Evolutionary conservation across 2,888 invertebrate genomes (phyloP), one percentile per base, ranked within the genome.

Genomic region (Polydrusus tereticollis): DNA sequence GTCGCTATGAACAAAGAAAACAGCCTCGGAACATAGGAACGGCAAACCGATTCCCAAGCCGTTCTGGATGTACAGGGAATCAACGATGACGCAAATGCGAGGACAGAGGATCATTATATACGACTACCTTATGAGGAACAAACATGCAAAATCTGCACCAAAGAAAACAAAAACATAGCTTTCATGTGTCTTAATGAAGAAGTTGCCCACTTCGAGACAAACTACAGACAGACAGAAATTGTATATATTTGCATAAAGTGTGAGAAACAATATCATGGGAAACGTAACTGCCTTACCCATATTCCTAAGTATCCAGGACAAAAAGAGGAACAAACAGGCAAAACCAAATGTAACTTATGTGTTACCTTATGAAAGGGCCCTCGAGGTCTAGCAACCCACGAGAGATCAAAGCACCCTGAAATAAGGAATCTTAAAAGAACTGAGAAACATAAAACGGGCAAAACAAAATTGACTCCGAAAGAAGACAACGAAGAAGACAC

Each of bases 361-460:
- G 16, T 10, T 7, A 4, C 2, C 2, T 1, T 5, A 5, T 64
- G 47, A 38, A 36, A 6, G 8, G 16, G 10, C 1, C 52, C 55
- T 8, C 33, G 52, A 16, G 64, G 64, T 5, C 21, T 64, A n/a
- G n/a, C 52, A 1, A 50, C 50, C 18, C 64, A 63, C 20, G 63
- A 63, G 33, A 43, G 50, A 14, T 4, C 5, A 2, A 14, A 5
- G 5, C 50, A 63, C 29, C 50, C 63, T 18, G 33, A 16, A 6
- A 23, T 18, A 29, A 20, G 50, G 20, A 63, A 63, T 29, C 18
- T 7, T 4, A 23, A 21, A 16, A n/a, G 63, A 10, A 26, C 29
- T 5, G 12, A 29, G 7, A 4, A 4, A 7, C 29, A 29, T 5
- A 29, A 7, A 29, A 29, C n/a, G 7, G 7, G 4, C 29, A 29